phyloP scores from a whole-genome alignment of 2,113 vertebrate genomes.

The Elaphurus davidianus region DNA sequence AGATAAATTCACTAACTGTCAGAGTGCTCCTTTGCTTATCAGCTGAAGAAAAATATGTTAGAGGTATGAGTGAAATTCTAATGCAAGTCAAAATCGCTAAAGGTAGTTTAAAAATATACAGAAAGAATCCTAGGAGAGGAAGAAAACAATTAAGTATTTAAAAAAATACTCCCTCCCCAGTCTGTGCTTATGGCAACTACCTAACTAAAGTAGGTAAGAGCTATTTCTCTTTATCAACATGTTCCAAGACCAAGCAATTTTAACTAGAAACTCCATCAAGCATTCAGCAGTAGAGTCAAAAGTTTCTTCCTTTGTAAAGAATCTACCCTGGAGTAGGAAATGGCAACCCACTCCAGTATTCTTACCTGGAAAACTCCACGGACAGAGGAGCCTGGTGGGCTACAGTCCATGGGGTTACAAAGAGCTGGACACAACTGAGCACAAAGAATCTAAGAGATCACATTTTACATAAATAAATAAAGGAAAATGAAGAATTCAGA shows the following conservation, averaged over 20 bases:
- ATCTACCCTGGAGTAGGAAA: background rate
- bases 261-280: background rate
- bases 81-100: background rate
- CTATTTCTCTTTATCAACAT: background rate
- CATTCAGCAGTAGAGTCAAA: background rate
- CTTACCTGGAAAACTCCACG: background rate
- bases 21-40: background rate
- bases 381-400: background rate
- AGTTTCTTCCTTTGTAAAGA: background rate
- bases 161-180: background rate
- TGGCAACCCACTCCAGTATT: background rate
- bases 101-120: conserved; percentile 2
- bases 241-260: background rate
- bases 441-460: background rate
- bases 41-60: background rate
- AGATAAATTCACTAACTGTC: background rate
- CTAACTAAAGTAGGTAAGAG: background rate
- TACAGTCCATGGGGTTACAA: background rate
- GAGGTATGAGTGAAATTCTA: background rate
- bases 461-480: conserved; percentile 21
- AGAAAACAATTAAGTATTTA: background rate
- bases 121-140: background rate
- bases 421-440: background rate
- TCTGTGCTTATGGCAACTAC: background rate
- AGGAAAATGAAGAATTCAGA: conserved; percentile 1